Conservation (phyloP, 2,888 invertebrate genomes). For the Ischnura elegans region DNA sequence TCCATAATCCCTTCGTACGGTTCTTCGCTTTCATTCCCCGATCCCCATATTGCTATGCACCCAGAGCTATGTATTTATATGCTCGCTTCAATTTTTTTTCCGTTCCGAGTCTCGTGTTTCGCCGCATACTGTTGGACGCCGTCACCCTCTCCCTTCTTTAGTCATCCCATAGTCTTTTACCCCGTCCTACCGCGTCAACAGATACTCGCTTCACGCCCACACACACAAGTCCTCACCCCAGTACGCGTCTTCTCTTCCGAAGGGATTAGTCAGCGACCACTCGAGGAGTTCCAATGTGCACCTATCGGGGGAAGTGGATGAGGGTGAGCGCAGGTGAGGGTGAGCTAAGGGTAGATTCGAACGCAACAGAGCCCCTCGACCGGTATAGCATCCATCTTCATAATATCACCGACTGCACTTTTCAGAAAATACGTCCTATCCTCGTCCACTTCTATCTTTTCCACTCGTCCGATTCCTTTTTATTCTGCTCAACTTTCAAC, state of each 20-base stretch:
- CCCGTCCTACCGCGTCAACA: neutral
- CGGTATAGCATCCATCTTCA: neutral
- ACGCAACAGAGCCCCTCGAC: slow-evolving; percentile 12
- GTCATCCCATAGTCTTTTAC: neutral
- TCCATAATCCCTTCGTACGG: neutral
- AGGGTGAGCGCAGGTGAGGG: neutral
- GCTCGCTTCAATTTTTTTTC: neutral
- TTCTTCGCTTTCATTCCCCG: neutral
- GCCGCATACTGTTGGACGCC: no score
- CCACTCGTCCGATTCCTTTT: neutral
- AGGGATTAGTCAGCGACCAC: slow-evolving; percentile 47
- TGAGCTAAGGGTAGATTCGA: neutral
- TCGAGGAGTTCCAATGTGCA: neutral
- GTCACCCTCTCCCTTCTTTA: neutral
- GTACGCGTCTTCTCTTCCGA: neutral
- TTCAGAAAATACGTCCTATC: neutral
- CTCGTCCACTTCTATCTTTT: neutral
- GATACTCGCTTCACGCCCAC: neutral
- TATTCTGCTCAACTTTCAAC: neutral
- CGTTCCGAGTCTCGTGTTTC: neutral
- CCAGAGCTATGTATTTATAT: neutral
- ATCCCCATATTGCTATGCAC: neutral
- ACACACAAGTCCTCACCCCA: neutral
- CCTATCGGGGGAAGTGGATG: neutral
- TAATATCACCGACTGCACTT: slow-evolving; percentile 11